Conservation (phyloP, 2,888 invertebrate species). For the Heliconius ismenius region DNA sequence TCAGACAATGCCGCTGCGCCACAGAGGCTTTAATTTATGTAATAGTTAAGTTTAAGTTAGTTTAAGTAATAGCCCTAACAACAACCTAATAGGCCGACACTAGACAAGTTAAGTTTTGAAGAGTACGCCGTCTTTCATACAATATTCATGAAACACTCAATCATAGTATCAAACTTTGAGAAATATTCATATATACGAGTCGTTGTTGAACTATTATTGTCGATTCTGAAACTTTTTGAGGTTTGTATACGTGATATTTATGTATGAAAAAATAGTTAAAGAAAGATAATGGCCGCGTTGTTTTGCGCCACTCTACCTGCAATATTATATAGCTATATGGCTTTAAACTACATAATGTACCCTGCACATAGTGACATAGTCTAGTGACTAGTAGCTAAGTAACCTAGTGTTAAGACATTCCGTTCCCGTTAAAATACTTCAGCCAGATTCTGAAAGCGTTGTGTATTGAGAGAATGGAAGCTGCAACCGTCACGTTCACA, state of each 20-base stretch:
- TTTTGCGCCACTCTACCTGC: background rate
- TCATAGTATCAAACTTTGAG: slow-evolving; percentile 36
- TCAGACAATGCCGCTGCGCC: no score
- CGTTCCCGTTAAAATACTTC: no score
- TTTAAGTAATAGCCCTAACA: background rate
- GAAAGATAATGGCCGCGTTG: background rate
- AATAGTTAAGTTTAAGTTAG: no score
- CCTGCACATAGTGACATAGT: no score
- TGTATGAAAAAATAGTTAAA: background rate
- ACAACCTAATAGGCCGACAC: background rate
- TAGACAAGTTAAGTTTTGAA: slow-evolving; percentile 26
- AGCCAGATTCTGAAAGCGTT: no score
- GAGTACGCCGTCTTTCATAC: slow-evolving; percentile 32
- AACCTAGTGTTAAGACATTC: no score
- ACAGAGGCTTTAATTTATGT: background rate
- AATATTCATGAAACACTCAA: slow-evolving; percentile 40
- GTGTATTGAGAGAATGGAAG: background rate
- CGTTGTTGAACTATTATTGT: slow-evolving; percentile 22
- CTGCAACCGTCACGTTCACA: no score
- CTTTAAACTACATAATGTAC: no score
- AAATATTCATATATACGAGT: slow-evolving; percentile 25
- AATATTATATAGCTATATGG: background rate
- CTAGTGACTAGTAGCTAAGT: no score
- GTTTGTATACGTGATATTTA: background rate
- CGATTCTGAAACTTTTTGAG: background rate